Conservation (phyloP, 1,140 invertebrate species). For the Apis laboriosa region DNA sequence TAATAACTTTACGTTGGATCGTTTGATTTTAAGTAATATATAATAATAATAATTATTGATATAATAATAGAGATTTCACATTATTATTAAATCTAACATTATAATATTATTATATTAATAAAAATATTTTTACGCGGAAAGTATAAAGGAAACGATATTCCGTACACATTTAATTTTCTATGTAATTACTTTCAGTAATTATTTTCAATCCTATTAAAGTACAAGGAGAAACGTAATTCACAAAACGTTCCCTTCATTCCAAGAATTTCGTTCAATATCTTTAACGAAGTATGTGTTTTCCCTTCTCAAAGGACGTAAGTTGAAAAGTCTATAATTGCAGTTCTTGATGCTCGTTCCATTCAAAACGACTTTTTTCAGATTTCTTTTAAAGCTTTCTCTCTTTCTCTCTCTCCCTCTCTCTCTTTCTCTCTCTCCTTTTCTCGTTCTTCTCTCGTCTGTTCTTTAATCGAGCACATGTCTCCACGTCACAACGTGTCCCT, state of each 20-base stretch:
- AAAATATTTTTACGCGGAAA: no score
- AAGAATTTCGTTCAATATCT: background rate
- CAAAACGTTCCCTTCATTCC: background rate
- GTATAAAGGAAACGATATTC: no score
- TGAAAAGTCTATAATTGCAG: slow-evolving; percentile 19
- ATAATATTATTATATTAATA: no score
- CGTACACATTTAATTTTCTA: no score
- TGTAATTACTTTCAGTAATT: no score
- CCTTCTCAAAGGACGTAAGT: no score
- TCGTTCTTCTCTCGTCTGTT: background rate
- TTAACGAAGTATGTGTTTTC: background rate
- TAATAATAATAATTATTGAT: background rate
- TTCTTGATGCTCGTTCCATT: background rate
- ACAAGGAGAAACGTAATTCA: background rate
- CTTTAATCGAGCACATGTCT: slow-evolving; percentile 30
- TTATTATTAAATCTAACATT: no score
- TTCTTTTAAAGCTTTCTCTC: background rate
- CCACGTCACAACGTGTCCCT: background rate
- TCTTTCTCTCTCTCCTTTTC: no score
- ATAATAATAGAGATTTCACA: background rate
- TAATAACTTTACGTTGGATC: background rate
- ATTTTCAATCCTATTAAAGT: no score
- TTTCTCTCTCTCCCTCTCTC: no score
- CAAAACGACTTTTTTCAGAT: background rate
- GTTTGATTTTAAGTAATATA: background rate